These are phyloP conservation scores for Temnothorax unifasciatus DNA, from an alignment of 2,888 invertebrate species.

Conservation along the genomic window DNA sequence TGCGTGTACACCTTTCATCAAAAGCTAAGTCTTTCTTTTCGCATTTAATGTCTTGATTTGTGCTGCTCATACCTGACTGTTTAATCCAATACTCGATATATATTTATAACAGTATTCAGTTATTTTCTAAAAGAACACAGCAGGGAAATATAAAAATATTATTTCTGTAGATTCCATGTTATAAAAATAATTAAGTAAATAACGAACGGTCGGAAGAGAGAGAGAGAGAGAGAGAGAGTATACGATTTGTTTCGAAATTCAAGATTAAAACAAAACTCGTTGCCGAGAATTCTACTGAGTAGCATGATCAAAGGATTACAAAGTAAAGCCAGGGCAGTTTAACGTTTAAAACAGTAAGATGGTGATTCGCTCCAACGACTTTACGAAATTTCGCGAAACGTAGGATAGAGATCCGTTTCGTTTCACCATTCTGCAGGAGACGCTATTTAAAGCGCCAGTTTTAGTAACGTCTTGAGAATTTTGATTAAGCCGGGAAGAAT, in stretches of 20 bases:
- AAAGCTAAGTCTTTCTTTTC: not conserved
- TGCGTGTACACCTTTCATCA: not conserved
- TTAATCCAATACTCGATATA: not conserved
- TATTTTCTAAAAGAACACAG: not conserved
- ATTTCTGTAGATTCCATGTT: not conserved
- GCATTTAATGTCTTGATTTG: not conserved
- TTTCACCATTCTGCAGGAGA: not conserved
- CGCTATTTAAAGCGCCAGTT: slow-evolving; percentile 27
- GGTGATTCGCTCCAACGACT: slow-evolving; percentile 25
- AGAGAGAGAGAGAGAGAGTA: not conserved
- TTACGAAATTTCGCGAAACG: slow-evolving; percentile 37
- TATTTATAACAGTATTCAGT: not conserved
- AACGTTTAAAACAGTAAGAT: slow-evolving; percentile 36
- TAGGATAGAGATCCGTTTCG: not conserved
- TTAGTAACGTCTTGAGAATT: slow-evolving; percentile 42
- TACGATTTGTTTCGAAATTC: slow-evolving; percentile 18
- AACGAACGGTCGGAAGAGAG: not conserved
- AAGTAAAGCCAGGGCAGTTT: slow-evolving; percentile 15
- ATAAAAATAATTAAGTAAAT: not conserved
- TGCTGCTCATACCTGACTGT: not conserved
- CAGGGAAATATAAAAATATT: not conserved
- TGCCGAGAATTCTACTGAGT: not conserved
- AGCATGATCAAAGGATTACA: slow-evolving; percentile 41
- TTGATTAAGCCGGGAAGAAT: slow-evolving; percentile 39
- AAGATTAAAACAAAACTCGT: slow-evolving; percentile 23